Conservation (phyloP, 2,797 vertebrate species). For the Cyclura pinguis region DNA sequence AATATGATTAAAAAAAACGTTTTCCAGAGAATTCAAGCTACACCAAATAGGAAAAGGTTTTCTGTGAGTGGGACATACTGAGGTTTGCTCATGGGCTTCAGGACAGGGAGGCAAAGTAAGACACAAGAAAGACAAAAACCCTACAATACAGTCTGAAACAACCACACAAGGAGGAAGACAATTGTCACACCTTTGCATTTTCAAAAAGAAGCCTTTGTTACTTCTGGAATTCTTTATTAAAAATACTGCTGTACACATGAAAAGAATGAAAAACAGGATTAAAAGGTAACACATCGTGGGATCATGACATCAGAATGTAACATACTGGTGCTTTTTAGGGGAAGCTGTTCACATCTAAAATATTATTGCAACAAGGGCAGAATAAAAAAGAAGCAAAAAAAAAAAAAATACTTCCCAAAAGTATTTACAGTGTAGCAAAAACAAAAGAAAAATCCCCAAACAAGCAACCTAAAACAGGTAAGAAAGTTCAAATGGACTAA, state of each 20-base stretch:
- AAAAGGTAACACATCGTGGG: constrained; percentile 82
- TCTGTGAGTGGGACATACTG: not conserved
- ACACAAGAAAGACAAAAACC: not conserved
- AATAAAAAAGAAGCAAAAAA: constrained; percentile 57
- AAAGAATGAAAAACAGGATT: constrained; percentile 90
- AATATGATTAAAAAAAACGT: not conserved
- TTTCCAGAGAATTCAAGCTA: not conserved
- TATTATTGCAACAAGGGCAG: constrained; percentile 80
- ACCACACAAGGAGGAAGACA: not conserved
- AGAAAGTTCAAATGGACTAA: constrained; percentile 76
- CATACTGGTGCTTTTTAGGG: constrained; percentile 82
- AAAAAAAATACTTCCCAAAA: constrained; percentile 78
- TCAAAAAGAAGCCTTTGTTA: constrained; percentile 62
- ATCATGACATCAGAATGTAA: constrained; percentile 82
- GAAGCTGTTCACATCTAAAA: constrained; percentile 79
- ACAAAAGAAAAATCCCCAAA: constrained; percentile 75
- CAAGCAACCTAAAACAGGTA: constrained; percentile 64
- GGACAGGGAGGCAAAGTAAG: not conserved
- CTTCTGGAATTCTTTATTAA: constrained; percentile 99
- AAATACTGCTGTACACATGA: constrained; percentile 99
- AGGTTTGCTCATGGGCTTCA: not conserved
- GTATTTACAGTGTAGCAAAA: constrained; percentile 84
- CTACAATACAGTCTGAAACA: not conserved
- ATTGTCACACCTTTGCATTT: constrained; percentile 45
- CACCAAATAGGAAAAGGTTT: not conserved